phyloP scores from a whole-genome alignment of 2,797 vertebrate genomes.

The Denticeps clupeoides region DNA sequence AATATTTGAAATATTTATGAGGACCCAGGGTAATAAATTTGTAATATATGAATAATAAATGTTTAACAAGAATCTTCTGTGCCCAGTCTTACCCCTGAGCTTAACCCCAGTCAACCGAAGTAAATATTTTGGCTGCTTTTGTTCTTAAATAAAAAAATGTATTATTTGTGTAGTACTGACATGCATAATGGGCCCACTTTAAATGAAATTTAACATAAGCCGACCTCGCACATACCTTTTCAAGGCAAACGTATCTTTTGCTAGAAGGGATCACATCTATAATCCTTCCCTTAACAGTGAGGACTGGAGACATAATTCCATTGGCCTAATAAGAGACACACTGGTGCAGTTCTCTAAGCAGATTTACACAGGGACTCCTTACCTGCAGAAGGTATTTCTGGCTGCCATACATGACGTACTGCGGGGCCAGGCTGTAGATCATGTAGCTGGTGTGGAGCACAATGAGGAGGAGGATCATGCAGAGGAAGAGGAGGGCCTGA shows the following conservation, averaged over 20 bases:
- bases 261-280: constrained; percentile 7
- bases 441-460: constrained; percentile 96
- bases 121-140: too few relatives aligned
- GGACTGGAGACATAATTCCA: constrained; percentile 3
- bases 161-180: too few relatives aligned
- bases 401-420: constrained; percentile 98
- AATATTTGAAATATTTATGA: too few relatives aligned
- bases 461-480: constrained; percentile 94
- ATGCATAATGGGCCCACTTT: too few relatives aligned
- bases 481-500: constrained; percentile 93
- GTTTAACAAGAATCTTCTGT: too few relatives aligned
- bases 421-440: constrained; percentile 96
- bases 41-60: too few relatives aligned
- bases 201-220: too few relatives aligned
- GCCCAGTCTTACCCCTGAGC: too few relatives aligned
- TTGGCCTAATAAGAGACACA: neutral
- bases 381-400: constrained; percentile 89
- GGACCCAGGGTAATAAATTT: too few relatives aligned
- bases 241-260: neutral
- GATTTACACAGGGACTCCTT: constrained; percentile 38
- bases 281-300: constrained; percentile 9
- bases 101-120: too few relatives aligned
- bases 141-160: too few relatives aligned
- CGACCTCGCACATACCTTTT: too few relatives aligned
- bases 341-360: neutral